These are phyloP conservation scores for Dolichotis patagonum DNA, from an alignment of 2,113 vertebrate genomes.

Conservation along the genomic window DNA sequence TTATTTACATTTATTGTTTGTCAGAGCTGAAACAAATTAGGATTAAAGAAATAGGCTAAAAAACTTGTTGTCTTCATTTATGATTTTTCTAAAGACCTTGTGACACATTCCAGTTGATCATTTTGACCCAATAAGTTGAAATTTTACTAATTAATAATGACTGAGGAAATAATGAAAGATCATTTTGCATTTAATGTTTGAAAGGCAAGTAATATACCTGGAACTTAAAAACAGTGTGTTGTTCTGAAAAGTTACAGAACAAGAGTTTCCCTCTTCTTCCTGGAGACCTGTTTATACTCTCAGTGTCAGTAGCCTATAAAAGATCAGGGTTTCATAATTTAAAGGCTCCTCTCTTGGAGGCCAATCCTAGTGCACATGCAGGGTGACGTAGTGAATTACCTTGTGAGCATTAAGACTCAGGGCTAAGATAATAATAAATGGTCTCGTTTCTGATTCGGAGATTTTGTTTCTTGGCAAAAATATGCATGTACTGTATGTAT, in stretches of 20 bases:
- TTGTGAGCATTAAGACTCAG: background rate
- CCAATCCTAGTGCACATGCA: background rate
- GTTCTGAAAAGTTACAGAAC: background rate
- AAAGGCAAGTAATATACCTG: background rate
- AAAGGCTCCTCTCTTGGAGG: background rate
- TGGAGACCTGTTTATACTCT: background rate
- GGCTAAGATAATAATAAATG: background rate
- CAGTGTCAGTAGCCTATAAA: background rate
- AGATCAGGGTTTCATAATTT: background rate
- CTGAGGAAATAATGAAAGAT: conserved; percentile 39
- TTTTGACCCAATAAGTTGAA: conserved; percentile 28
- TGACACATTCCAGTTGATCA: background rate
- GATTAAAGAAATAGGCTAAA: conserved; percentile 19
- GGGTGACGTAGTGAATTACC: background rate
- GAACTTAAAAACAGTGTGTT: background rate
- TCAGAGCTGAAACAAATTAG: background rate
- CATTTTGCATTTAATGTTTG: background rate
- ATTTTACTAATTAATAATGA: conserved; percentile 49
- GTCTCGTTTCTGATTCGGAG: background rate
- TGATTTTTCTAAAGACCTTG: conserved; percentile 32
- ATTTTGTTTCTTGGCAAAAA: conserved; percentile 8
- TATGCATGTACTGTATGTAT: background rate
- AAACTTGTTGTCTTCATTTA: conserved; percentile 14
- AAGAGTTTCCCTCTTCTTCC: background rate
- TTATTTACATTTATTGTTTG: background rate